These are phyloP conservation scores for Hesperia comma DNA, from an alignment of 2,888 invertebrate genomes.

Conservation along the genomic window DNA sequence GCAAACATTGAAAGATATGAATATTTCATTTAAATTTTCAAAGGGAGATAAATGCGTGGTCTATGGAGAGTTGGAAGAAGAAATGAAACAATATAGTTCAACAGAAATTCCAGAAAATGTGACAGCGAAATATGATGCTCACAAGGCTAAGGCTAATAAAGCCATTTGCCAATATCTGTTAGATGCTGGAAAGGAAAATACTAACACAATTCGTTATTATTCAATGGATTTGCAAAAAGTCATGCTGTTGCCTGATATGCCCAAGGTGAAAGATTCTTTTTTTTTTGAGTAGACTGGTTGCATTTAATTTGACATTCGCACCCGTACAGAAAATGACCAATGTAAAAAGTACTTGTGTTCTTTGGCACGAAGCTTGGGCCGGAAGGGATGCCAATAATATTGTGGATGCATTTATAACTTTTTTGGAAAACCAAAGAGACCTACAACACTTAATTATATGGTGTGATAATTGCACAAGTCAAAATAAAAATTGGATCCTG, in stretches of 20 bases:
- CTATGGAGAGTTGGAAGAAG: slow-evolving; percentile 25
- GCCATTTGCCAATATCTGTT: slow-evolving; percentile 31
- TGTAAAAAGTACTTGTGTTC: slow-evolving; percentile 37
- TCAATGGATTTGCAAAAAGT: slow-evolving; percentile 1
- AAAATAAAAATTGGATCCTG: slow-evolving; percentile 39
- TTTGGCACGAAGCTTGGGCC: slow-evolving; percentile 40
- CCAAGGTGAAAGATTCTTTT: slow-evolving; percentile 33
- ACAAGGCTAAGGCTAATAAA: slow-evolving; percentile 36
- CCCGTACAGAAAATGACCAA: slow-evolving; percentile 36
- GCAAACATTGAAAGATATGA: slow-evolving; percentile 34
- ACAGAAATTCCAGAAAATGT: slow-evolving; percentile 32
- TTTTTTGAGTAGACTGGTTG: slow-evolving; percentile 39
- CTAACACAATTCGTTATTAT: slow-evolving; percentile 1
- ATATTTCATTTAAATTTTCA: slow-evolving; percentile 35
- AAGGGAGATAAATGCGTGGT: slow-evolving; percentile 34
- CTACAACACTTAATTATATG: not conserved
- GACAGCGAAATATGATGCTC: slow-evolving; percentile 24
- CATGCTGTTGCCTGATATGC: slow-evolving; percentile 30
- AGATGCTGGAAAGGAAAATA: slow-evolving; percentile 28
- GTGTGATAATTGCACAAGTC: slow-evolving; percentile 37
- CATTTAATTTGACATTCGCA: slow-evolving; percentile 42
- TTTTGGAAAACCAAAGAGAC: slow-evolving; percentile 34
- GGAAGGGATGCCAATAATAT: slow-evolving; percentile 41
- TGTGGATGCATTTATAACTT: slow-evolving; percentile 38
- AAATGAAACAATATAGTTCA: slow-evolving; percentile 31